A percentile compares a stretch with the other conserved stretches of the same genome.
Evolutionary conservation across 2,113 vertebrate species (phyloP).

Genomic region (Turdus rufiventris): DNA sequence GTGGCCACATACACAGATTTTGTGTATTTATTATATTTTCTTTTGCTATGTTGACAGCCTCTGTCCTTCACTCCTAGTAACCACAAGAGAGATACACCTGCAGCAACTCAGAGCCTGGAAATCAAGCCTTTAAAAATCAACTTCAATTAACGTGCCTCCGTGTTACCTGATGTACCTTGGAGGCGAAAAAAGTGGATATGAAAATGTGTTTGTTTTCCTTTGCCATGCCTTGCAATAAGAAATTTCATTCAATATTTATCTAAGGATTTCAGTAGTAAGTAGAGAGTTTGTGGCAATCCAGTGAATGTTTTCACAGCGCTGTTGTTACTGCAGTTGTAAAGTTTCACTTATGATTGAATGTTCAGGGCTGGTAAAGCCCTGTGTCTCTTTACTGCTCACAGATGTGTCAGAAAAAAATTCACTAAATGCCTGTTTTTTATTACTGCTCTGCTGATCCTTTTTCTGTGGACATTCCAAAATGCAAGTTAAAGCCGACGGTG

Average conservation of each 20-base stretch:
- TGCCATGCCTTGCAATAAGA: slow-evolving; percentile 62
- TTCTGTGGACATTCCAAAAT: slow-evolving; percentile 56
- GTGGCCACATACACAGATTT: neutral
- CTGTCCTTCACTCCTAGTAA: neutral
- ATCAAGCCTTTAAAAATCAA: slow-evolving; percentile 45
- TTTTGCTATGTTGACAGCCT: neutral
- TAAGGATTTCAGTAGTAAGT: slow-evolving; percentile 67
- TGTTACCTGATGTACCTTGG: slow-evolving; percentile 42
- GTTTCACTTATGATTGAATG: slow-evolving; percentile 58
- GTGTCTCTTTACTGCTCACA: slow-evolving; percentile 64
- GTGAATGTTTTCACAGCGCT: slow-evolving; percentile 62
- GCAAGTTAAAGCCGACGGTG: slow-evolving; percentile 10
- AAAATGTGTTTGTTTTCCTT: slow-evolving; percentile 67
- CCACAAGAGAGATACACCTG: slow-evolving; percentile 59
- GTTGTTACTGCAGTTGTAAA: slow-evolving; percentile 63
- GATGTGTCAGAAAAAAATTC: slow-evolving; percentile 63
- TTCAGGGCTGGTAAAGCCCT: slow-evolving; percentile 48
- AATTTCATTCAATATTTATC: slow-evolving; percentile 69
- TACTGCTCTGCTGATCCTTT: slow-evolving; percentile 40
- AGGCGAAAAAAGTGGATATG: slow-evolving; percentile 44
- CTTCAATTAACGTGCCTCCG: slow-evolving; percentile 14
- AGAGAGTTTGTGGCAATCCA: slow-evolving; percentile 63
- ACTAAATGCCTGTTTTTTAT: slow-evolving; percentile 60
- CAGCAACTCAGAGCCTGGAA: slow-evolving; percentile 50
- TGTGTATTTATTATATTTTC: slow-evolving; percentile 14